Evolutionary conservation across 2,113 vertebrate genomes (phyloP).

Genomic region (Petroica traversi): DNA sequence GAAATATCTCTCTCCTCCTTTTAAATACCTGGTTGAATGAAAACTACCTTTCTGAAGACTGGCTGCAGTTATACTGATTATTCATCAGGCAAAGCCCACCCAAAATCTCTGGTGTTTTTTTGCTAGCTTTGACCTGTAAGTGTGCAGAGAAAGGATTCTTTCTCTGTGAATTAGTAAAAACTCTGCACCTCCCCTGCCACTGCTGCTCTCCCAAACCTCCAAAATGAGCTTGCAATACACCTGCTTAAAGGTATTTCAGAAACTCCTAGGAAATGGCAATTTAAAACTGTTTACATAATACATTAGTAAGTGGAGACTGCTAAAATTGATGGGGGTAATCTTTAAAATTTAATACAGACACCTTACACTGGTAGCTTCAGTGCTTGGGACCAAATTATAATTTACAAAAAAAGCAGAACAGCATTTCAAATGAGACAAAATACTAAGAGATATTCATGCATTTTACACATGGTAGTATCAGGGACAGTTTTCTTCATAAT

Average conservation of each 20-base stretch:
- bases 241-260: not conserved
- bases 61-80: not conserved
- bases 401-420: not conserved
- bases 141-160: not conserved
- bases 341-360: not conserved
- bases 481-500: not conserved
- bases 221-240: not conserved
- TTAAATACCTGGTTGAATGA: not conserved
- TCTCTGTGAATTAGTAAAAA: not conserved
- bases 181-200: not conserved
- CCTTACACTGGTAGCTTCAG: not conserved
- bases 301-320: not conserved
- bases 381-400: not conserved
- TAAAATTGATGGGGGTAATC: not conserved
- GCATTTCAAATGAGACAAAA: not conserved
- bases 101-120: not conserved
- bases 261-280: not conserved
- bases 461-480: not conserved
- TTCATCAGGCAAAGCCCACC: not conserved
- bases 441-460: not conserved
- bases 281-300: not conserved
- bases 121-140: not conserved
- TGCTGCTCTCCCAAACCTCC: not conserved
- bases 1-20: not conserved
- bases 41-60: not conserved